Base-by-base conservation (phyloP, 2,888 invertebrate species). In the Stenurella melanura region DNA sequence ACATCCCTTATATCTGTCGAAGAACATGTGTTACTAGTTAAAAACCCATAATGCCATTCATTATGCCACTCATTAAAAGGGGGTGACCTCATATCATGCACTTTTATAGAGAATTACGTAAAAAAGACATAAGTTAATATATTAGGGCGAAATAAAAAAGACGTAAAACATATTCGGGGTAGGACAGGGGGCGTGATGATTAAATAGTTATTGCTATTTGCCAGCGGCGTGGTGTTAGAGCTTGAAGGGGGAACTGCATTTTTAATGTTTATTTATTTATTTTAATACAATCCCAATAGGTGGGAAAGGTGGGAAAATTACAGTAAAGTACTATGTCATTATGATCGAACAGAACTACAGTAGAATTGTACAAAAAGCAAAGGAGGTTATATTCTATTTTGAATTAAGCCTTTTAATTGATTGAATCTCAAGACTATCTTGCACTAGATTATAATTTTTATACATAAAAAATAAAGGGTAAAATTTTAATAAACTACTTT, bases 21-120 rank as follows among this genome's bases (percentile, higher is more conserved):
- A 56, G 50, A 81, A 85, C 86, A 86, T 83, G 81, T 86, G 86
- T 85, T 86, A 81, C 83, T 85, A 86, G 85, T 86, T 86, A 86
- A 79, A 83, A 80, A 73, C 79, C 80, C 83, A 86, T 86, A 85
- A 86, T 82, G 83, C 82, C 81, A 81, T 83, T 83, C 82, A 86
- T 86, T 85, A 85, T 84, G 79, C 78, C 78, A 77, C 80, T 78
- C 79, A 78, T 81, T 79, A 79, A 81, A 80, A 76, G n/a, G 76
- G 73, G 80, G 75, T 78, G 80, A 80, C 78, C 78, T 67, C 68
- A n/a, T 61, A 60, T 70, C 70, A 21, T 18, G n/a, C n/a, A 17
- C 42, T 58, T 70, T 70, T 42, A 42, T 60, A 21, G 60, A 42
- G 60, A 70, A 60, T 38, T 34, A 60, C 12, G 7, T 50, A 50